Conservation (phyloP, 2,888 invertebrate genomes). For the Clanis bilineata region DNA sequence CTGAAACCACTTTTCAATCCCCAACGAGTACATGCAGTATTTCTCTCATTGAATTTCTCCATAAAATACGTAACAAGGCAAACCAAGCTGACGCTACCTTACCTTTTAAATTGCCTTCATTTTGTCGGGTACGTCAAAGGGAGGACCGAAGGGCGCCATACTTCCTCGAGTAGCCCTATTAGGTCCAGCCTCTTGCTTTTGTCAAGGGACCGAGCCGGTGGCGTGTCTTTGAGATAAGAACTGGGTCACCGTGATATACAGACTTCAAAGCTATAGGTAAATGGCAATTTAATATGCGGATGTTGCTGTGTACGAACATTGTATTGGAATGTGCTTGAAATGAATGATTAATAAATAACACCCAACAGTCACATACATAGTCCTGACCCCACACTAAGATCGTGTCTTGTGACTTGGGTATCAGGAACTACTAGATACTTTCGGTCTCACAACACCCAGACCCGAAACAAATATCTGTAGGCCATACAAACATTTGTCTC, state of each 20-base stretch:
- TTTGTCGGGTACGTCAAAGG: constrained; percentile 58
- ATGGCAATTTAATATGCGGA: not conserved
- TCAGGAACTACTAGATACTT: too few species aligned
- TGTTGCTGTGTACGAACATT: not conserved
- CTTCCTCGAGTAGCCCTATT: constrained; percentile 70
- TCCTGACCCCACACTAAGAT: too few species aligned
- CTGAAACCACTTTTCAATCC: not conserved
- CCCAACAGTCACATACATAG: too few species aligned
- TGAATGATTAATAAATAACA: too few species aligned
- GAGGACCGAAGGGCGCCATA: constrained; percentile 52
- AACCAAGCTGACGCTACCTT: constrained; percentile 35
- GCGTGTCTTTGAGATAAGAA: constrained; percentile 78
- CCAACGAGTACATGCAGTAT: not conserved
- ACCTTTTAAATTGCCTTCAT: constrained; percentile 74
- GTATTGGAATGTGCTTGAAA: not conserved
- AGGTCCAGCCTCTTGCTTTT: constrained; percentile 70
- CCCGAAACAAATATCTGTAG: too few species aligned
- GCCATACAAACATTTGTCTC: too few species aligned
- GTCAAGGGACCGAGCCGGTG: constrained; percentile 54
- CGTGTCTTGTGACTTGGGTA: too few species aligned
- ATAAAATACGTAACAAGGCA: constrained; percentile 17
- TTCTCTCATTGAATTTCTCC: not conserved
- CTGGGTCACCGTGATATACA: constrained; percentile 64
- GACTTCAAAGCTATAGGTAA: constrained; percentile 59
- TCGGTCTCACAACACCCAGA: too few species aligned